Percentiles rank a stretch among this genome's conserved stretches.
phyloP scores from a whole-genome alignment of 2,888 invertebrate genomes.

The Nowickia ferox region DNA sequence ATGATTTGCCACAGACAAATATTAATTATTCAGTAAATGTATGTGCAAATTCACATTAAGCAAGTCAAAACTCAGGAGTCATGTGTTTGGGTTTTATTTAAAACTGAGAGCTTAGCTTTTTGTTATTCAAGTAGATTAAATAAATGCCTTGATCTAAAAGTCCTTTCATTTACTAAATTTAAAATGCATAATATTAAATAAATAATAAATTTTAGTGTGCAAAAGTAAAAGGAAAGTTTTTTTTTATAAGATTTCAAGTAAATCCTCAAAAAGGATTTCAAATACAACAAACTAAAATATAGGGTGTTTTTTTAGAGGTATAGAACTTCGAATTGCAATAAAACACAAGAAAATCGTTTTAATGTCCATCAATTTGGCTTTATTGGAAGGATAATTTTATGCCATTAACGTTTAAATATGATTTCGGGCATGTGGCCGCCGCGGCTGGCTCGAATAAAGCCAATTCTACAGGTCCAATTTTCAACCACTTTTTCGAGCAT shows the following conservation, averaged over 20 bases:
- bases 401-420: too few species aligned
- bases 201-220: background rate
- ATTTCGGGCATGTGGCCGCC: too few species aligned
- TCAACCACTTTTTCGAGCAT: too few species aligned
- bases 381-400: too few species aligned
- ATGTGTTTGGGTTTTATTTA: conserved; percentile 19
- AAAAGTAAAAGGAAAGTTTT: background rate
- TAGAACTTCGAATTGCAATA: too few species aligned
- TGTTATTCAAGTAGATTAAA: conserved; percentile 28
- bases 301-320: too few species aligned
- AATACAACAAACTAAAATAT: too few species aligned
- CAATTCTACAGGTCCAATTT: too few species aligned
- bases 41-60: conserved; percentile 1
- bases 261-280: too few species aligned
- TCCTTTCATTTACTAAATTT: background rate
- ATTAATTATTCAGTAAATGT: background rate
- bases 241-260: background rate
- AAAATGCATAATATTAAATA: background rate
- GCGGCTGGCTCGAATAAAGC: too few species aligned
- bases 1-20: conserved; percentile 12
- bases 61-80: conserved; percentile 47
- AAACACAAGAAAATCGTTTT: too few species aligned
- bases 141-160: background rate
- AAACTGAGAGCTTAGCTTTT: conserved; percentile 42
- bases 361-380: too few species aligned